These are phyloP conservation scores for Hylaea fasciaria DNA, from an alignment of 2,888 invertebrate species.

Conservation along the genomic window DNA sequence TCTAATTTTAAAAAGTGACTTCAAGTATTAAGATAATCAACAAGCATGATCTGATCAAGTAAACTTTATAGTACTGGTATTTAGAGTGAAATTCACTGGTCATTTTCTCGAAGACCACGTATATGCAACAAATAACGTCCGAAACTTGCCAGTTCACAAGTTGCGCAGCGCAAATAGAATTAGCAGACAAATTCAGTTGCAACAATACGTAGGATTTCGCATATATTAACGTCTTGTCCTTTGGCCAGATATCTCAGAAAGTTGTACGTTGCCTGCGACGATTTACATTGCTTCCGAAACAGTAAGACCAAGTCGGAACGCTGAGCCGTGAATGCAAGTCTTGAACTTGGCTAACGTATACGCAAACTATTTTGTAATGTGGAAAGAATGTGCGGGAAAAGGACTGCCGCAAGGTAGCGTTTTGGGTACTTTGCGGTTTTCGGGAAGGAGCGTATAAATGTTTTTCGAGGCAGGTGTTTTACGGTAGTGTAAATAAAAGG, in stretches of 20 bases:
- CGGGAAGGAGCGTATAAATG: conserved; percentile 43
- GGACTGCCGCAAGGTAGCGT: conserved; percentile 38
- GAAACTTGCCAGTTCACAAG: conserved; percentile 55
- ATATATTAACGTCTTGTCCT: conserved; percentile 84
- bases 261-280: conserved; percentile 66
- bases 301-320: conserved; percentile 61
- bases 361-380: conserved; percentile 59
- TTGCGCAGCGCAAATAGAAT: conserved; percentile 69
- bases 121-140: conserved; percentile 32
- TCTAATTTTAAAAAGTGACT: too few relatives aligned
- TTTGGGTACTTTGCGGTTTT: conserved; percentile 42
- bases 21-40: too few relatives aligned
- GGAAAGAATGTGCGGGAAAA: conserved; percentile 53
- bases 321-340: conserved; percentile 62
- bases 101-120: conserved; percentile 13
- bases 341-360: conserved; percentile 48
- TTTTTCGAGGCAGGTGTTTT: conserved; percentile 42
- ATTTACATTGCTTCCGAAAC: conserved; percentile 83
- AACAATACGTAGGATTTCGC: conserved; percentile 80
- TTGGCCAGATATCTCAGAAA: conserved; percentile 79
- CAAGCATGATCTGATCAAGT: too few relatives aligned
- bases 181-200: conserved; percentile 71
- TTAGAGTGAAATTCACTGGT: background rate
- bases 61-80: too few relatives aligned
- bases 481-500: conserved; percentile 37